Base-by-base conservation (phyloP, 2,113 vertebrate genomes). In the Acrocephalus kingi region DNA sequence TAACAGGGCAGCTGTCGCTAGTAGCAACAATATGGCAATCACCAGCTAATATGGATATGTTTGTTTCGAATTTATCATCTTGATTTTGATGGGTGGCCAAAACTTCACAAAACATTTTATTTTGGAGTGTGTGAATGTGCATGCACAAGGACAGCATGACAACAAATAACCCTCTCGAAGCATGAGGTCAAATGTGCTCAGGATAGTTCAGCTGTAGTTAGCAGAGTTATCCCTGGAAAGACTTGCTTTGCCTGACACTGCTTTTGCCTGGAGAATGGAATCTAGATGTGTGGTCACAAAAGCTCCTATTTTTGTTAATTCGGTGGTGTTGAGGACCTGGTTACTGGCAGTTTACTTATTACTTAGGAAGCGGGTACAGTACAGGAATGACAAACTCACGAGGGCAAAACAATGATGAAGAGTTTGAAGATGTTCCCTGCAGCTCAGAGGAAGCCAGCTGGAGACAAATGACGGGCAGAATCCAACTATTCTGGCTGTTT, bases 1-100 rank as follows among this genome's bases (percentile, higher is more conserved):
- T 85, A 86, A 84, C 77, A 79, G 7, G 4, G 55, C 89, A 74
- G 93, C 78, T 72, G 96, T 97, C 96, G 90, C 96, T 93, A 90
- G 74, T 62, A 88, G 95, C 89, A 96, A 96, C 95, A 96, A 93
- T 73, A 93, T 81, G 77, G 62, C 87, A 87, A 89, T 84, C 76
- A 94, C 93, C 62, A 68, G 84, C 95, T 97, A 93, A 96, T 94
- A 95, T 84, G 75, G 89, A 87, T 91, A 94, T 97, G 92, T 94
- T 97, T 93, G 79, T 91, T 97, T 96, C 21, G 0, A 87, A 90
- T 94, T 94, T 94, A 73, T 92, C 89, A 80, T 93, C 91, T 87
- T 89, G 73, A 94, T 87, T 96, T 90, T 94, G 89, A 96, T 82
- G 73, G 30, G 86, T 41, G 25, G 94, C 94, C 93, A 95, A 81